Conservation (phyloP, 2,113 vertebrate species). For the Microcebus ravelobensis region DNA sequence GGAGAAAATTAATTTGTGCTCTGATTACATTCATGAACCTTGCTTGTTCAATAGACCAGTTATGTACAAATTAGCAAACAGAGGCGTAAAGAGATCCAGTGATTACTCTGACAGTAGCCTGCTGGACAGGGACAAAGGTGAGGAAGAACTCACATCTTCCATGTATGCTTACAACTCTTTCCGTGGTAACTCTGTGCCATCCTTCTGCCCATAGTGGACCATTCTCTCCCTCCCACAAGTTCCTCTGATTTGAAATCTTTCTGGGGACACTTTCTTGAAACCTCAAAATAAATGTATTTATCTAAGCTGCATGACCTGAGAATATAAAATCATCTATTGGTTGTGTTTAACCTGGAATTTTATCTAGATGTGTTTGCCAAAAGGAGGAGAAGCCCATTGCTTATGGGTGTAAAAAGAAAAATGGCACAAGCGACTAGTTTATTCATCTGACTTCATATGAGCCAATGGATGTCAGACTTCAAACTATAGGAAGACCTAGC, state of each 20-base stretch:
- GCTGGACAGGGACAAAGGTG: background rate
- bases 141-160: background rate
- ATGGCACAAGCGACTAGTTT: background rate
- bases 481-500: background rate
- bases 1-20: background rate
- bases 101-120: background rate
- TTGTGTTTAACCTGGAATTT: background rate
- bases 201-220: background rate
- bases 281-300: background rate
- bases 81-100: background rate
- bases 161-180: rapidly evolving
- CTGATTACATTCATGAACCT: background rate
- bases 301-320: background rate
- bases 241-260: background rate
- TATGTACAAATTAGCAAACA: background rate
- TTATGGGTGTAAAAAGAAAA: background rate
- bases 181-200: background rate
- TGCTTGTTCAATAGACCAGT: background rate
- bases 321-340: background rate
- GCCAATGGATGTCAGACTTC: background rate
- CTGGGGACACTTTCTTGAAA: background rate
- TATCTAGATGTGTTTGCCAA: background rate
- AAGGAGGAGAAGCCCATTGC: background rate
- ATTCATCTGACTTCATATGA: background rate
- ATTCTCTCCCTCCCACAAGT: background rate